Base-by-base conservation (phyloP, 2,797 vertebrate species). In the Oreochromis mossambicus region DNA sequence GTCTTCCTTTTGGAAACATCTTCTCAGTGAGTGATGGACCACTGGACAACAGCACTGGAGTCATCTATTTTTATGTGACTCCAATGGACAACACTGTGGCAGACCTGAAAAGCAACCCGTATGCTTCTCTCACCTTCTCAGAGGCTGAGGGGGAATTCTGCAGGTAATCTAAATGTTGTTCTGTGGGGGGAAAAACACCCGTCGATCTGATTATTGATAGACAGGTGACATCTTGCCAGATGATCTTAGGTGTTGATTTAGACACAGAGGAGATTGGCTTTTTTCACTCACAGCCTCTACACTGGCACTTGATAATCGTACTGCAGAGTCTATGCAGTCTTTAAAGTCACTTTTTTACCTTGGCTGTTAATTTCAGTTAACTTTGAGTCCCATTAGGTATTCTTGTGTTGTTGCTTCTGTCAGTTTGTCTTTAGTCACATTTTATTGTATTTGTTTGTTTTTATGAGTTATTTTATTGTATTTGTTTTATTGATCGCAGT, bases 1-100 rank as follows among this genome's bases (percentile, higher is more conserved):
- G 97, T 56, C 83, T 97, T 51, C 97, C 98, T 1, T 98, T 97
- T 90, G 97, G 98, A 48, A 98, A 96, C 91, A 97, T 97, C 90
- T 95, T 98, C 87, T 96, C 97, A 15, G 88, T 98, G 88, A 98
- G 97, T 0, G 98, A 98, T 1, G 98, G 98, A 7, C 97, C 97
- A 0, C 5, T 95, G 86, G 96, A 96, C 86, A 98, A 98, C 92
- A 97, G 97, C 92, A 98, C 97, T 2, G 98, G 98, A 82, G 94
- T 97, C 43, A 96, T 98, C 26, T 98, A 97, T 89, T 98, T 98
- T 82, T 98, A 97, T 0, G 63, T 98, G 91, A 97, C 97, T 3
- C 95, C 95, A 0, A 97, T 96, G 95, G 97, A 98, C 89, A 95
- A 94, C 83, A 93, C 93, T 0, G 96, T 98, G 78, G 87, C 90